Evolutionary conservation across 2,797 vertebrate genomes (phyloP), one percentile per base, ranked within the genome.

Genomic region (Neosilurus mollespiculum): DNA sequence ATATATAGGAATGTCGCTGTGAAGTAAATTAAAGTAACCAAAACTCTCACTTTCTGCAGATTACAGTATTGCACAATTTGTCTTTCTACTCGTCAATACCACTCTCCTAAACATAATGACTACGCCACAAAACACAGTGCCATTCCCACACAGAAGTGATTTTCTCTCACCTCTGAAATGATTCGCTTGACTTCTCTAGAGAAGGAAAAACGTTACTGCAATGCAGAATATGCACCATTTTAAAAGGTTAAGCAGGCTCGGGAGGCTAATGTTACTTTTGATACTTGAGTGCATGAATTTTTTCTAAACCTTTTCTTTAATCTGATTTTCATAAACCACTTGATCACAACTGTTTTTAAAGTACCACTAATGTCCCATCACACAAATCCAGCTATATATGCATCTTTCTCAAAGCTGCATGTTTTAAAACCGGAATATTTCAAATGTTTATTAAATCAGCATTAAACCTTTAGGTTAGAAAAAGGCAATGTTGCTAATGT

Each of bases 161-260:
- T 87, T 88, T 81, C 87, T 88, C 75, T 92, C 91, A 92, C 92
- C 91, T 87, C 84, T 93, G 92, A 93, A 93, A 93, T 89, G 89
- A 92, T 92, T 86, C 75, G 92, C 90, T 93, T 89, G 93, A 93
- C 92, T 95, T 95, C 94, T 95, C 94, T 94, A 94, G 94, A 95
- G 94, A 95, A 95, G 92, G 93, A 92, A 89, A 91, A 93, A 86
- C 62, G 91, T 95, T 94, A 92, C 94, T 95, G 94, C 94, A 95
- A 94, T 95, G 94, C 94, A 95, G 93, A 93, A 94, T 94, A 94
- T 92, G 92, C 93, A 93, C 93, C 90, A 89, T 93, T 93, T 89
- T 89, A 91, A 90, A 78, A 86, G 89, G 94, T 93, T 92, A 92
- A 89, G 91, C 92, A 84, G 88, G 91, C 88, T 70, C 56, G 87